A percentile compares a stretch with the other conserved stretches of the same genome.
Evolutionary conservation across 2,888 invertebrate species (phyloP).

Genomic region (Troides aeacus): DNA sequence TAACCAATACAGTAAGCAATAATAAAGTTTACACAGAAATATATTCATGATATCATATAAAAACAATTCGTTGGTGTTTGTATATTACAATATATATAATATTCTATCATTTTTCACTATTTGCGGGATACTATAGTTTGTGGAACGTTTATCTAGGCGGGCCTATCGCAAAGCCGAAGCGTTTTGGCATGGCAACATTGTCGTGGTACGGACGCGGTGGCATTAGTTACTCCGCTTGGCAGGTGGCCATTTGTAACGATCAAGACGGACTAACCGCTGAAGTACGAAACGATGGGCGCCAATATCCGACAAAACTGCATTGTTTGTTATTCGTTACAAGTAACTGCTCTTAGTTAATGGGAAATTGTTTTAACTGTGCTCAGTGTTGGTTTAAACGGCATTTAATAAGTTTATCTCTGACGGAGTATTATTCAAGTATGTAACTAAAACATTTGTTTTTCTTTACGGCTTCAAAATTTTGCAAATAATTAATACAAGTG

Average conservation of each 20-base stretch:
- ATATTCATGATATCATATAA: neutral
- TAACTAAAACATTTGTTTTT: neutral
- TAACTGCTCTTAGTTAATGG: conserved; percentile 29
- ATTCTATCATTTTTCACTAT: neutral
- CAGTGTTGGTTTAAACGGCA: conserved; percentile 4
- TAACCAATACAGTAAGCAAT: no score
- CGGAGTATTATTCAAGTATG: neutral
- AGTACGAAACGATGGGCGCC: conserved; percentile 29
- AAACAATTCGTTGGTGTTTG: neutral
- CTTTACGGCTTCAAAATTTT: neutral
- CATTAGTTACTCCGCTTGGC: conserved; percentile 56
- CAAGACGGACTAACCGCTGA: conserved; percentile 40
- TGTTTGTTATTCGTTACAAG: conserved; percentile 24
- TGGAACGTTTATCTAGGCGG: conserved; percentile 29
- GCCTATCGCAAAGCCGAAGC: conserved; percentile 27
- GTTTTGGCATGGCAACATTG: conserved; percentile 52
- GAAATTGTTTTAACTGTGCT: conserved; percentile 22
- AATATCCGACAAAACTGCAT: conserved; percentile 32
- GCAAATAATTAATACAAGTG: no score
- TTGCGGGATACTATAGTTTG: conserved; percentile 2
- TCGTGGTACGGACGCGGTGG: conserved; percentile 41
- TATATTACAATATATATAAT: neutral
- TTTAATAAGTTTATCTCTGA: conserved; percentile 14
- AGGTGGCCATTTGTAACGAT: conserved; percentile 59
- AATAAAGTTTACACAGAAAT: no score